phyloP scores from a whole-genome alignment of 1,140 invertebrate species.

The Matsumurasca onukii region DNA sequence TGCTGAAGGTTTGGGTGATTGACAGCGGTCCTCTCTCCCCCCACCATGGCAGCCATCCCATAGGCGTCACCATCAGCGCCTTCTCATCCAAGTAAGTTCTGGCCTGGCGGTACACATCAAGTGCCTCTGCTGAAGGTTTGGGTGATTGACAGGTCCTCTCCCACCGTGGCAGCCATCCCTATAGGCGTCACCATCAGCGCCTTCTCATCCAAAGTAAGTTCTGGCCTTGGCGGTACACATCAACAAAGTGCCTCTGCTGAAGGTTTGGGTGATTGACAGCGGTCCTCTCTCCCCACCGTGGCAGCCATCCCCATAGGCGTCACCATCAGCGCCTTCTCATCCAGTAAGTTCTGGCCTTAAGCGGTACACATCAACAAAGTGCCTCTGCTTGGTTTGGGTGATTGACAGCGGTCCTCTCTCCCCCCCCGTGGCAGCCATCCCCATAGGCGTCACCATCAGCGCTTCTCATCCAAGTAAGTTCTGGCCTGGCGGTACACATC shows the following conservation, averaged over 20 bases:
- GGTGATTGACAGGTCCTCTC: background rate
- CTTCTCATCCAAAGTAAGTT: too few relatives aligned
- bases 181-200: constrained; percentile 13
- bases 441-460: background rate
- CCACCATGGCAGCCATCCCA: background rate
- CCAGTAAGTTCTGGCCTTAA: constrained; percentile 12
- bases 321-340: constrained; percentile 14
- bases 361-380: background rate
- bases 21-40: background rate
- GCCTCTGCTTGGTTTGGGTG: background rate
- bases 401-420: background rate
- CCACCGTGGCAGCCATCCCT: background rate
- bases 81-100: constrained; percentile 4
- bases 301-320: constrained; percentile 10
- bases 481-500: background rate
- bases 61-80: background rate
- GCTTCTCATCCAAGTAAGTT: constrained; percentile 4
- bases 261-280: constrained; percentile 7
- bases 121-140: constrained; percentile 3
- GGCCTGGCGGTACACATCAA: constrained; percentile 7
- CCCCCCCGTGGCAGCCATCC: background rate
- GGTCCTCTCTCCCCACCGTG: background rate
- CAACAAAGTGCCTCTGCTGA: background rate
- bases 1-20: background rate
- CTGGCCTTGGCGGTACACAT: constrained; percentile 8